These are phyloP conservation scores for Proterorhinus semilunaris DNA, from an alignment of 2,113 vertebrate genomes.

Conservation along the genomic window DNA sequence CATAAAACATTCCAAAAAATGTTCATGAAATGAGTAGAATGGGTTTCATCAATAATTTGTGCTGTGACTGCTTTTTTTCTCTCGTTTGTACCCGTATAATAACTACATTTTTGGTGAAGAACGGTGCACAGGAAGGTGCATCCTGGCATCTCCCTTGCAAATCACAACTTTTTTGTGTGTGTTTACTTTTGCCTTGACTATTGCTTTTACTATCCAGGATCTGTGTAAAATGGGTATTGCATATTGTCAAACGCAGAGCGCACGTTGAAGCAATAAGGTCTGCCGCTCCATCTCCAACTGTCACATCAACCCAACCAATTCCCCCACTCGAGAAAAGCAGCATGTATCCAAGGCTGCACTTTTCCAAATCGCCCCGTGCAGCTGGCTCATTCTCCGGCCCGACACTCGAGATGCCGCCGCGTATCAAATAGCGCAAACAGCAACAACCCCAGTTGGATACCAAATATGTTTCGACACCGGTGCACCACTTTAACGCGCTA, in stretches of 20 bases:
- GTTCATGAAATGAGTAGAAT: no score
- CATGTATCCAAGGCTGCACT: not conserved
- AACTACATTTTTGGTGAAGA: no score
- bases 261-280: conserved; percentile 12
- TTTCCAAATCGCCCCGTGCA: conserved; percentile 6
- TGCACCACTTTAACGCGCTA: conserved; percentile 22
- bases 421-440: conserved; percentile 33
- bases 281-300: not conserved
- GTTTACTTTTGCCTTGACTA: not conserved
- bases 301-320: conserved; percentile 3
- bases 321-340: not conserved
- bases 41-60: no score
- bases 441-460: conserved; percentile 32
- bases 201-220: not conserved
- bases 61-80: no score
- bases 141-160: no score
- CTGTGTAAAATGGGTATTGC: not conserved
- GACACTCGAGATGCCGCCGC: conserved; percentile 34
- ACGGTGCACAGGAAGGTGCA: no score
- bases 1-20: no score
- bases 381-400: conserved; percentile 11
- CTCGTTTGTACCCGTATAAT: no score
- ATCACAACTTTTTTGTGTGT: no score
- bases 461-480: conserved; percentile 14
- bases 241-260: conserved; percentile 2